phyloP scores from a whole-genome alignment of 2,888 invertebrate species.

The Limnephilus auricula region DNA sequence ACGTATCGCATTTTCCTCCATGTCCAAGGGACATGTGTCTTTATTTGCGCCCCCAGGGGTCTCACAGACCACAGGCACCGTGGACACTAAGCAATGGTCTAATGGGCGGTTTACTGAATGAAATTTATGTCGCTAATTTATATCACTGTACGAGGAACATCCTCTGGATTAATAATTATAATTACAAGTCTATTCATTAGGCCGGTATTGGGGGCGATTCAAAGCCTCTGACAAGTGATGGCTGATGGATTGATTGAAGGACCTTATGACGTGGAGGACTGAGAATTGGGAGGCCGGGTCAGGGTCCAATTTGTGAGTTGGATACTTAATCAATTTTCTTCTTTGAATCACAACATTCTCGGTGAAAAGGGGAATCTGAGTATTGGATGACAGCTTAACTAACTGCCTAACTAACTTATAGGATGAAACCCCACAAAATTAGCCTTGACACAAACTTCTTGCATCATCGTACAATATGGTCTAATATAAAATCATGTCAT shows the following conservation, averaged over 20 bases:
- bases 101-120: slow-evolving; percentile 33
- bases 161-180: slow-evolving; percentile 27
- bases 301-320: slow-evolving; percentile 2
- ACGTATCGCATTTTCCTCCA: background rate
- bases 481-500: background rate
- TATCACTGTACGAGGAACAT: slow-evolving; percentile 25
- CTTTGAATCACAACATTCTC: background rate
- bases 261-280: slow-evolving; percentile 19
- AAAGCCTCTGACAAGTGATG: background rate
- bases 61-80: background rate
- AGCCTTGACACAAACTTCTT: background rate
- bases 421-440: background rate
- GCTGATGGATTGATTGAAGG: slow-evolving; percentile 32
- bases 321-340: slow-evolving; percentile 2
- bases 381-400: background rate
- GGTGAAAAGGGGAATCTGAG: background rate
- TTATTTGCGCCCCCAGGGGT: slow-evolving; percentile 22
- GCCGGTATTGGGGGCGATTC: background rate
- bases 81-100: slow-evolving; percentile 14
- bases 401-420: background rate
- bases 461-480: background rate
- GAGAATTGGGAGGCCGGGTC: background rate
- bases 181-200: slow-evolving; percentile 36
- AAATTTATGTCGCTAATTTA: slow-evolving; percentile 47
- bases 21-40: background rate